Conservation (phyloP, 2,888 invertebrate species). For the Trachelus iudaicus region DNA sequence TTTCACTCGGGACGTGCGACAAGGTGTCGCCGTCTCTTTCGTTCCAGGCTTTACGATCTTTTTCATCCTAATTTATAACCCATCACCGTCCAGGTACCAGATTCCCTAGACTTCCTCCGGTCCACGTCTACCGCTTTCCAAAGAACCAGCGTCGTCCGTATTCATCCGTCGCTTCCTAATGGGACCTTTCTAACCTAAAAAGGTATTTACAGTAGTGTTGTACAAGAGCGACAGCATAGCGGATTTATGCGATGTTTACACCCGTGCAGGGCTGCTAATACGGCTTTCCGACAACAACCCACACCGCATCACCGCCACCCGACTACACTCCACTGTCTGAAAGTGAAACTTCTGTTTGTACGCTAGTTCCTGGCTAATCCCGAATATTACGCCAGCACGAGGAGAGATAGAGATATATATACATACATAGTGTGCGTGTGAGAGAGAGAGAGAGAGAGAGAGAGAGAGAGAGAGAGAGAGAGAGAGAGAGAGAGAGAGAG, state of each 20-base stretch:
- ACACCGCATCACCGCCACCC: slow-evolving; percentile 37
- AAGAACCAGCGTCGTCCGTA: no score
- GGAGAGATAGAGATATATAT: no score
- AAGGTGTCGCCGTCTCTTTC: neutral
- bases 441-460: no score
- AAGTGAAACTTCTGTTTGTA: slow-evolving; percentile 63
- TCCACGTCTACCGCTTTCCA: no score
- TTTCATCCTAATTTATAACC: no score
- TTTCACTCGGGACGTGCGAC: neutral
- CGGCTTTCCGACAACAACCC: slow-evolving; percentile 58
- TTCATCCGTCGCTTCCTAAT: slow-evolving; percentile 21
- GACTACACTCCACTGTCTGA: slow-evolving; percentile 50
- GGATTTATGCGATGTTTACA: slow-evolving; percentile 62
- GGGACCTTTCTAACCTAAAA: slow-evolving; percentile 41
- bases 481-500: no score
- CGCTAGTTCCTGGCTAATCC: slow-evolving; percentile 58
- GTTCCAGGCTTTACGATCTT: no score
- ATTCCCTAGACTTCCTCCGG: no score
- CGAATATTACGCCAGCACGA: slow-evolving; percentile 49
- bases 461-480: no score
- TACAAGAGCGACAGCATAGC: slow-evolving; percentile 29
- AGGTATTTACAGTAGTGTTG: slow-evolving; percentile 44
- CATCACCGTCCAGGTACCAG: no score
- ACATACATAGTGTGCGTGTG: no score
- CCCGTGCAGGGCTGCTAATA: slow-evolving; percentile 58